Evolutionary conservation across 2,888 invertebrate species (phyloP), one percentile per base, ranked within the genome.

Genomic region (Bibio marci): DNA sequence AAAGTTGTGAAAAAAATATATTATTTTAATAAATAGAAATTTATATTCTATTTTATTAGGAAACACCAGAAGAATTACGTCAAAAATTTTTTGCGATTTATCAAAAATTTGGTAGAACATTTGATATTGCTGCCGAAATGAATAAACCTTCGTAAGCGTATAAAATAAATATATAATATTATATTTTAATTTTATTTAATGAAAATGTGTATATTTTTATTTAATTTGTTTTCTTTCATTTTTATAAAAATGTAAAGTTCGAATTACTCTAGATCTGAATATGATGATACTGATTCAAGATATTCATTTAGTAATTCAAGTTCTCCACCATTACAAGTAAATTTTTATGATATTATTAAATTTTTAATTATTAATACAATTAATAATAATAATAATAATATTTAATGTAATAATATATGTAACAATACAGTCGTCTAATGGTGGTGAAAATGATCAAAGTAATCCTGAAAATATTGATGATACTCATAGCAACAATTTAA

Each of bases 241-340:
- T n/a, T n/a, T n/a, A n/a, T 11, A 18, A 13, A 22, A 6, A 22
- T 22, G 8, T 19, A 17, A 6, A 19, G 19, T 10, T 36, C 18
- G 22, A 35, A 34, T 33, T 43, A 43, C 31, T 44, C 48, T 7
- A 57, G 49, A 40, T 55, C 62, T 0, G 64, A 64, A 34, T 60
- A 55, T 38, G 64, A 64, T 42, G 62, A 58, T 35, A 45, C 44
- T 1, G 81, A 82, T 57, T 82, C 82, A 25, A 70, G 80, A 47
- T 80, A 77, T 54, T 81, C 81, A 0, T 80, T 77, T 53, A 80
- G 81, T 53, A 80, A 78, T 53, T 74, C 78, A 30, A 80, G 76
- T 54, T 80, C 80, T 18, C 78, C 80, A 17, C 76, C 78, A n/a
- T 58, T 66, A 41, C 67, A 67, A 61, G 70, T 71, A 58, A 58